Percentiles rank a stretch among this genome's conserved stretches.
These are phyloP conservation scores for Meriones unguiculatus DNA, from an alignment of 2,113 vertebrate genomes.

Conservation along the genomic window DNA sequence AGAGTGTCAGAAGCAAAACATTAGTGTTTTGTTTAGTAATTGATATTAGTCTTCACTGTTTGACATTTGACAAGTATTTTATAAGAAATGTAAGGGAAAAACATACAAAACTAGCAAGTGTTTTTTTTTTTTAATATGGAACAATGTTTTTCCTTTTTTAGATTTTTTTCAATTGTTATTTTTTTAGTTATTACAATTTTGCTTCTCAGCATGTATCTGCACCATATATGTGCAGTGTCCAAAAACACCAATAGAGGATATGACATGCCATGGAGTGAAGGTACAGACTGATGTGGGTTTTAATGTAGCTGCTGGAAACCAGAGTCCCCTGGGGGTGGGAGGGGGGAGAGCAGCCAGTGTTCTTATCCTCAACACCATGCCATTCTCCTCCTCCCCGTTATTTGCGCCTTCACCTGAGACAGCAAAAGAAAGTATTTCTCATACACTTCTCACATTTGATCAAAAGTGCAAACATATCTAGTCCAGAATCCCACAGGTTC, in stretches of 20 bases:
- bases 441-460: background rate
- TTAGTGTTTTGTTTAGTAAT: conserved; percentile 70
- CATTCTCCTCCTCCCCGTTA: background rate
- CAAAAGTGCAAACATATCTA: background rate
- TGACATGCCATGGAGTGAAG: background rate
- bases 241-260: background rate
- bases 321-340: background rate
- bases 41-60: background rate
- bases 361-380: background rate
- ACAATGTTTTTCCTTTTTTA: background rate
- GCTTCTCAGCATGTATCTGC: background rate
- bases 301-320: background rate
- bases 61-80: conserved; percentile 39
- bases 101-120: background rate
- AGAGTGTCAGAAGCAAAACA: conserved; percentile 42
- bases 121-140: background rate
- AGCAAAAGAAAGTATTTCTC: background rate
- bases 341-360: background rate
- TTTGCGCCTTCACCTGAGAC: background rate
- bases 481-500: background rate
- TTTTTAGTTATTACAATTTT: background rate
- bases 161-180: background rate
- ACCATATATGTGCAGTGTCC: background rate
- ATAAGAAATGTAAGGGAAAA: background rate
- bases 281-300: background rate